phyloP scores from a whole-genome alignment of 2,797 vertebrate species.

The Cryptoblepharus egeriae region DNA sequence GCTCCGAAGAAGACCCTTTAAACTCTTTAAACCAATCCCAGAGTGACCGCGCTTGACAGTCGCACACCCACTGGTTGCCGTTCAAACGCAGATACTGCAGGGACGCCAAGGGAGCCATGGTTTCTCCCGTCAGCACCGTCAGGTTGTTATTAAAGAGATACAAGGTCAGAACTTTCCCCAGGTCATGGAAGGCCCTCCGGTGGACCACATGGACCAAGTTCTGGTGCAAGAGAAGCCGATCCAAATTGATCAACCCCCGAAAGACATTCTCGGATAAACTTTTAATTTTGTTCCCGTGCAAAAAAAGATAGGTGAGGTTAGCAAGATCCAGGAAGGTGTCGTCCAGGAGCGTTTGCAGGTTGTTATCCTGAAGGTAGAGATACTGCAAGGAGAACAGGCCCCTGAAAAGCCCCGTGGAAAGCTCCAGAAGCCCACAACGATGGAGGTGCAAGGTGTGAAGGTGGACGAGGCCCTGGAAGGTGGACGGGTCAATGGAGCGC shows the following conservation, averaged over 20 bases:
- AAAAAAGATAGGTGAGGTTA: slow-evolving; percentile 96
- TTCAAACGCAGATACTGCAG: slow-evolving; percentile 96
- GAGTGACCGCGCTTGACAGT: slow-evolving; percentile 92
- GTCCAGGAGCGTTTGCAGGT: slow-evolving; percentile 88
- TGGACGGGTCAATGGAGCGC: slow-evolving; percentile 88
- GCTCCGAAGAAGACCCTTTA: slow-evolving; percentile 94
- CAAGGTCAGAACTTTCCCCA: slow-evolving; percentile 92
- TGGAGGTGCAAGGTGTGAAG: slow-evolving; percentile 95
- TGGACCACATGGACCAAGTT: slow-evolving; percentile 90
- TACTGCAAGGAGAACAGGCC: slow-evolving; percentile 95
- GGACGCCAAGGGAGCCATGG: slow-evolving; percentile 87
- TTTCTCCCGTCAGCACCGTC: slow-evolving; percentile 88
- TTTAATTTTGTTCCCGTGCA: slow-evolving; percentile 96
- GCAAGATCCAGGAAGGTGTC: slow-evolving; percentile 95
- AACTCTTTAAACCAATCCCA: slow-evolving; percentile 98
- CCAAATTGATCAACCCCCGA: slow-evolving; percentile 89
- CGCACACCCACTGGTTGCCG: slow-evolving; percentile 97
- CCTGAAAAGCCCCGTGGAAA: slow-evolving; percentile 89
- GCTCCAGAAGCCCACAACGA: slow-evolving; percentile 92
- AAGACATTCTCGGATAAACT: slow-evolving; percentile 94
- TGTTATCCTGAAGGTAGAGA: slow-evolving; percentile 97
- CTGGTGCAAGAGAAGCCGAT: slow-evolving; percentile 94
- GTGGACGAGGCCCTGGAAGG: slow-evolving; percentile 90
- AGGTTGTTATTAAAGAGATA: slow-evolving; percentile 98
- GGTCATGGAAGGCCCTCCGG: slow-evolving; percentile 88